Base-by-base conservation (phyloP, 2,888 invertebrate species). In the Unio pictorum region DNA sequence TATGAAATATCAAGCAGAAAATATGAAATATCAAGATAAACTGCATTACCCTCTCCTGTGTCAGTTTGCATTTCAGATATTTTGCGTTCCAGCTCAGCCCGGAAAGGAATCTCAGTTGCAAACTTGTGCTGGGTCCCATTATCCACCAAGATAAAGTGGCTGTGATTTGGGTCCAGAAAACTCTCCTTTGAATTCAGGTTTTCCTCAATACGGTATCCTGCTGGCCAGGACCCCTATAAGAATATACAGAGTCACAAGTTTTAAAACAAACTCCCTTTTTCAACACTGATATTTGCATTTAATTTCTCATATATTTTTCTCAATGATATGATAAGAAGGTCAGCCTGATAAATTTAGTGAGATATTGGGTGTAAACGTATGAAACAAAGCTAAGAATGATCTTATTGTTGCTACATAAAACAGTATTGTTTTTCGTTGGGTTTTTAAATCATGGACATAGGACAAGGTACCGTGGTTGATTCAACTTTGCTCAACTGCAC, bases 91-190 rank as follows among this genome's bases (percentile, higher is more conserved):
- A 89, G 80, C 58, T 80, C 70, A 4, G 86, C 83, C 26, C 89
- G 71, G 72, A 88, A 84, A 7, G 76, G 70, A 20, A 89, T 88
- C 75, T 89, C 89, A 23, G 79, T 81, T 20, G 81, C 86, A 78
- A 82, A 89, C 73, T 81, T 67, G 45, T 83, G 79, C 67, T 84
- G 81, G 23, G 87, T 88, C 11, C 89, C 89, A 73, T 89, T 84
- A 74, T 90, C 90, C 5, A 89, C 88, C 67, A 90, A 78, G 17
- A 90, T 83, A 76, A 90, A 90, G 72, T 90, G 89, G 7, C 89
- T 84, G 76, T 90, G 90, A 76, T 90, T 90, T 6, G 86, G 84
- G 72, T 90, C 90, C 18, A 90, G 83, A 15, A 81, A 80, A 8
- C 73, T 74, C 56, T 78, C 74, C 57, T 68, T 67, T 57, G 45